Evolutionary conservation across 2,113 vertebrate genomes (phyloP).

Genomic region (Plecturocebus donacophilus): DNA sequence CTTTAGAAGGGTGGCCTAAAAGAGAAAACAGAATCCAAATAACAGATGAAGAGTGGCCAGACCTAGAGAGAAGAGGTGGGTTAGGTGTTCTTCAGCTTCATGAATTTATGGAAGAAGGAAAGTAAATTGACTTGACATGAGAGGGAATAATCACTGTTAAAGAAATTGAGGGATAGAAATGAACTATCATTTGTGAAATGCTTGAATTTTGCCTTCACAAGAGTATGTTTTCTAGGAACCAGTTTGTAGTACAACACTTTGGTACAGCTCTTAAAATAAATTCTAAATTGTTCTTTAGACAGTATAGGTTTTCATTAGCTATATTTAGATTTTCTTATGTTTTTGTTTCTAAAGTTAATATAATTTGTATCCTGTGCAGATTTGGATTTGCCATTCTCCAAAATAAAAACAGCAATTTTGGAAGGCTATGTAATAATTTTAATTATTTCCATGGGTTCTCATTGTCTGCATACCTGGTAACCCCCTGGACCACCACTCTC

Average conservation of each 20-base stretch:
- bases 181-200: not conserved
- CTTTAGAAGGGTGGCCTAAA: not conserved
- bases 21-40: too few species aligned
- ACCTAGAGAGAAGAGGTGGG: not conserved
- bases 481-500: constrained; percentile 13
- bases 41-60: not conserved
- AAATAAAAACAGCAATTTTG: constrained; percentile 73
- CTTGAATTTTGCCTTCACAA: not conserved
- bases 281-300: constrained; percentile 36
- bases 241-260: not conserved
- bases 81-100: not conserved
- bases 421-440: constrained; percentile 1
- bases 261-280: constrained; percentile 47
- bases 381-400: constrained; percentile 56
- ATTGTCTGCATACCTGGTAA: constrained; percentile 65
- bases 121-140: not conserved
- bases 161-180: not conserved
- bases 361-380: constrained; percentile 59
- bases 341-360: constrained; percentile 76
- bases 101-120: not conserved
- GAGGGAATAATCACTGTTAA: not conserved
- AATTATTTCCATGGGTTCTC: constrained; percentile 60
- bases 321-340: constrained; percentile 63
- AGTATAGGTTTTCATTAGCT: constrained; percentile 55
- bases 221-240: constrained; percentile 1